A percentile compares a stretch with the other conserved stretches of the same genome.
Conservation (phyloP, 2,888 invertebrate species). For the Julus scandinavius region DNA sequence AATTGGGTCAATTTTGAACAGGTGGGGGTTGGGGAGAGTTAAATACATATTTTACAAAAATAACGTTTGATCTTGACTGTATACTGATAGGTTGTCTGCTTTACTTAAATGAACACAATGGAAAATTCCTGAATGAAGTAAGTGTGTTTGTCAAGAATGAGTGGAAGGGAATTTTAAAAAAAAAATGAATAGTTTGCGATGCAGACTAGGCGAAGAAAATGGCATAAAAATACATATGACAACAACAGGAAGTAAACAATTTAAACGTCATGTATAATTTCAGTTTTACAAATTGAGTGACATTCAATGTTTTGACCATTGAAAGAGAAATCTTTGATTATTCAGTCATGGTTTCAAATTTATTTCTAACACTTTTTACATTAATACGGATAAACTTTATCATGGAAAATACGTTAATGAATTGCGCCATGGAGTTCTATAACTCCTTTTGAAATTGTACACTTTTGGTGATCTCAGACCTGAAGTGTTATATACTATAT, state of each 20-base stretch:
- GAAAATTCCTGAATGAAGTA: neutral
- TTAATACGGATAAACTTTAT: neutral
- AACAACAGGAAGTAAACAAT: constrained; percentile 23
- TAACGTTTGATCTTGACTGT: constrained; percentile 11
- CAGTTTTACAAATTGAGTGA: neutral
- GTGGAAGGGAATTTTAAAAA: neutral
- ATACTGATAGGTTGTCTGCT: neutral
- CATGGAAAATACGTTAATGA: neutral
- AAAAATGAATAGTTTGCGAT: neutral
- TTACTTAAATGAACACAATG: neutral
- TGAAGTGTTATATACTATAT: too few relatives aligned
- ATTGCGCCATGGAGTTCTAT: too few relatives aligned
- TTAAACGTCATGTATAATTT: constrained; percentile 6
- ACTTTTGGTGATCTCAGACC: too few relatives aligned
- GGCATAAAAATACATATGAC: neutral
- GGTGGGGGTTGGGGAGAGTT: too few relatives aligned
- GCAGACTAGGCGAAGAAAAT: neutral
- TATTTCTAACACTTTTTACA: neutral
- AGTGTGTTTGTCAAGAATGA: neutral
- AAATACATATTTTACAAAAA: neutral
- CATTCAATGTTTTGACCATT: neutral
- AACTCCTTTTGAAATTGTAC: too few relatives aligned
- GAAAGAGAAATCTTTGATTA: neutral
- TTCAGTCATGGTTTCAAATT: neutral
- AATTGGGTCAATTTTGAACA: too few relatives aligned